Evolutionary conservation across 1,140 invertebrate species (phyloP).

Genomic region (Temnothorax nylanderi): DNA sequence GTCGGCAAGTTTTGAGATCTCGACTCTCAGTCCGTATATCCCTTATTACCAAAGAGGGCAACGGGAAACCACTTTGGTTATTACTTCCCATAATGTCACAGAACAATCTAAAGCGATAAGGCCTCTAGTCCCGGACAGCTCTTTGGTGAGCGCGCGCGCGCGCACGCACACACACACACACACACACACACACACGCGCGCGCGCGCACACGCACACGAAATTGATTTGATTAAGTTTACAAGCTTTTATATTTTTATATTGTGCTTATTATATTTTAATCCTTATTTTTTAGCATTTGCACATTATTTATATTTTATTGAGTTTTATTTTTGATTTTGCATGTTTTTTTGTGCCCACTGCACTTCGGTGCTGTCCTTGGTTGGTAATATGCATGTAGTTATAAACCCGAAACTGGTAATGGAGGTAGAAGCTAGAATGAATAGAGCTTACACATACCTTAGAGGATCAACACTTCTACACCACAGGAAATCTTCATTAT

Average conservation of each 20-base stretch:
- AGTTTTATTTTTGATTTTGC: slow-evolving; percentile 85
- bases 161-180: too few relatives aligned
- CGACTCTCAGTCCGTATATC: too few relatives aligned
- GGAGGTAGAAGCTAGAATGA: slow-evolving; percentile 96
- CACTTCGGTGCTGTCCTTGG: slow-evolving; percentile 80
- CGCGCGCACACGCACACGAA: background rate
- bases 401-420: slow-evolving; percentile 94
- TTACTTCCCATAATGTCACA: too few relatives aligned
- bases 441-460: slow-evolving; percentile 89
- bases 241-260: slow-evolving; percentile 57
- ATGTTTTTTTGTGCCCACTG: slow-evolving; percentile 85
- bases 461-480: slow-evolving; percentile 81
- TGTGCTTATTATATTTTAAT: slow-evolving; percentile 67
- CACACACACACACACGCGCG: too few relatives aligned
- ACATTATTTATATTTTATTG: slow-evolving; percentile 82
- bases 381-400: slow-evolving; percentile 88
- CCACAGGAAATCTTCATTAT: slow-evolving; percentile 84
- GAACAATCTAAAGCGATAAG: too few relatives aligned
- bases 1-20: too few relatives aligned
- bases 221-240: slow-evolving; percentile 21
- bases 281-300: slow-evolving; percentile 74
- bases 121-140: too few relatives aligned
- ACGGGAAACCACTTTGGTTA: too few relatives aligned
- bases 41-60: too few relatives aligned
- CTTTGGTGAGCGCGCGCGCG: too few relatives aligned